These are phyloP conservation scores for Caenorhabditis afra DNA, from an alignment of 2,888 invertebrate genomes.

Conservation along the genomic window DNA sequence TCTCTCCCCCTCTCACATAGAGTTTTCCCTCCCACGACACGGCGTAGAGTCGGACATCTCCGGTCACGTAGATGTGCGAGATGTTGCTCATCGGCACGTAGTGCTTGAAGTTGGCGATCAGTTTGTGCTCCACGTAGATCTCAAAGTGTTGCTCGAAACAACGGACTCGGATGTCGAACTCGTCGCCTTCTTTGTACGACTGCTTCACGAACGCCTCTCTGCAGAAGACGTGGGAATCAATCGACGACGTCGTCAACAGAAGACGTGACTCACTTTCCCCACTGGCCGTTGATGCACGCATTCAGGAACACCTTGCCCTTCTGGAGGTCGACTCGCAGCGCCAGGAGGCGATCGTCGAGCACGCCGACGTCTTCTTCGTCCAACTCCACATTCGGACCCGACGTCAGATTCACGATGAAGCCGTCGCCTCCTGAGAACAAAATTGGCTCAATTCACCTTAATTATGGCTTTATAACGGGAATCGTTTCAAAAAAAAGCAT, in stretches of 20 bases:
- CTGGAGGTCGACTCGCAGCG: conserved; percentile 73
- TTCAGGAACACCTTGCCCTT: conserved; percentile 74
- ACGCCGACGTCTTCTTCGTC: conserved; percentile 70
- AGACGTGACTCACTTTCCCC: conserved; percentile 72
- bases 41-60: conserved; percentile 68
- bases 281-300: conserved; percentile 78
- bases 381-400: conserved; percentile 76
- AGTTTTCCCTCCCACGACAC: conserved; percentile 80
- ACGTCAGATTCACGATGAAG: conserved; percentile 78
- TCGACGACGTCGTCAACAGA: too few relatives aligned
- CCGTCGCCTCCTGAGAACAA: conserved; percentile 69
- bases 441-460: too few relatives aligned
- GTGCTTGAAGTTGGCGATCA: conserved; percentile 78
- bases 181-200: conserved; percentile 72
- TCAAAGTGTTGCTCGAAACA: conserved; percentile 78
- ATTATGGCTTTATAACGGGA: too few relatives aligned
- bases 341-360: conserved; percentile 77
- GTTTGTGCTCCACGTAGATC: conserved; percentile 78
- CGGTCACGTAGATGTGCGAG: conserved; percentile 77
- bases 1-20: conserved; percentile 75
- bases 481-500: too few relatives aligned
- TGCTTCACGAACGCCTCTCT: conserved; percentile 74
- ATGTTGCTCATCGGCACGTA: conserved; percentile 75
- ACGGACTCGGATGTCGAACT: conserved; percentile 79
- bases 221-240: conserved; percentile 30